Percentiles rank a stretch among this genome's conserved stretches.
phyloP scores from a whole-genome alignment of 2,888 invertebrate species.

The Beris chalybata region DNA sequence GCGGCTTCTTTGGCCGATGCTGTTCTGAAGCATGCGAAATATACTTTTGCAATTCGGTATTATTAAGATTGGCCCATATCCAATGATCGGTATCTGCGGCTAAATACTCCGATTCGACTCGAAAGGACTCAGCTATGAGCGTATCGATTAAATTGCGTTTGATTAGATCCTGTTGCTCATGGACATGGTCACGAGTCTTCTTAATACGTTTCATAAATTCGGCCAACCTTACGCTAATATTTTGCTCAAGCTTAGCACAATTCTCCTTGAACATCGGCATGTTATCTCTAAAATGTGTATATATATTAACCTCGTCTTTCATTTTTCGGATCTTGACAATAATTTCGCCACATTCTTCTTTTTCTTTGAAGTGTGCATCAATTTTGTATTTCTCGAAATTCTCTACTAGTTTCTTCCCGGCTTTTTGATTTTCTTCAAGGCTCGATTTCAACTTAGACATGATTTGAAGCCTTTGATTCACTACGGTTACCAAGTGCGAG shows the following conservation, averaged over 20 bases:
- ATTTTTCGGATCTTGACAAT: constrained; percentile 3
- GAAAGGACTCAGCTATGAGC: background rate
- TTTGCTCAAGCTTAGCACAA: background rate
- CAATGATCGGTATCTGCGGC: background rate
- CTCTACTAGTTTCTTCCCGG: background rate
- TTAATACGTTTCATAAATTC: background rate
- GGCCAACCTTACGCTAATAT: background rate
- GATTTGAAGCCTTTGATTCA: background rate
- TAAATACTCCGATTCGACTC: background rate
- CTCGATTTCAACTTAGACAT: no score
- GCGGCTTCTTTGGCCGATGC: background rate
- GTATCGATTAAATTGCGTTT: background rate
- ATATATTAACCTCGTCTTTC: background rate
- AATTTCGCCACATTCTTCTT: constrained; percentile 5
- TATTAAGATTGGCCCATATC: background rate
- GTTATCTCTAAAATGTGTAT: background rate
- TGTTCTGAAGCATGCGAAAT: background rate
- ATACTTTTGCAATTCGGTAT: background rate
- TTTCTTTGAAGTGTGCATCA: background rate
- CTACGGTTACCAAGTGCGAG: background rate
- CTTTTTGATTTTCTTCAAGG: background rate
- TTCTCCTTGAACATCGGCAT: background rate
- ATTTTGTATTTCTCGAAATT: constrained; percentile 1
- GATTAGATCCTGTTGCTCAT: background rate
- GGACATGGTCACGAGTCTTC: background rate